Evolutionary conservation across 2,797 vertebrate genomes (phyloP).

Genomic region (Nyctalus aviator): DNA sequence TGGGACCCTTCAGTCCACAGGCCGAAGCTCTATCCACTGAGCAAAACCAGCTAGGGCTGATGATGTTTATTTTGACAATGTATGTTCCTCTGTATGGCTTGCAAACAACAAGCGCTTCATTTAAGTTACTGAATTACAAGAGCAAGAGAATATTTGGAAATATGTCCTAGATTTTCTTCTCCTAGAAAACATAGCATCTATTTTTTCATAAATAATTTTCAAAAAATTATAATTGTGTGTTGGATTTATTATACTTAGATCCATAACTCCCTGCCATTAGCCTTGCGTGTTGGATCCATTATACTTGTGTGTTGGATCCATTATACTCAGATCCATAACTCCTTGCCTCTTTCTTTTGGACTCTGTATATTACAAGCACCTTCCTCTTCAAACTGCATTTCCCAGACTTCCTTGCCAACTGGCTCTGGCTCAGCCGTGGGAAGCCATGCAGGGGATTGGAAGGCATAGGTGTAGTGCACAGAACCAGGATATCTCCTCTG

Average conservation of each 20-base stretch:
- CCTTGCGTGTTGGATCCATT: background rate
- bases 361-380: background rate
- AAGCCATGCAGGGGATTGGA: background rate
- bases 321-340: background rate
- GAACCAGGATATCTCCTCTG: background rate
- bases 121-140: background rate
- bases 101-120: background rate
- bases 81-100: background rate
- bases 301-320: background rate
- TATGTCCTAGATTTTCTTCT: background rate
- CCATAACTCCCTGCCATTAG: no score
- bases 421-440: background rate
- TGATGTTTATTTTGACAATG: background rate
- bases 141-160: constrained; percentile 47
- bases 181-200: background rate
- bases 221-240: background rate
- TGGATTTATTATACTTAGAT: background rate
- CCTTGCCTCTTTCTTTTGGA: background rate
- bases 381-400: background rate
- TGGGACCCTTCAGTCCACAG: no score
- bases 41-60: background rate
- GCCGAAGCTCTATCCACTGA: no score
- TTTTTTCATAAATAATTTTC: background rate
- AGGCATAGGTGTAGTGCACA: background rate
- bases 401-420: background rate